Evolutionary conservation across 2,888 invertebrate species (phyloP).

Genomic region (Pyrrhosoma nymphula): DNA sequence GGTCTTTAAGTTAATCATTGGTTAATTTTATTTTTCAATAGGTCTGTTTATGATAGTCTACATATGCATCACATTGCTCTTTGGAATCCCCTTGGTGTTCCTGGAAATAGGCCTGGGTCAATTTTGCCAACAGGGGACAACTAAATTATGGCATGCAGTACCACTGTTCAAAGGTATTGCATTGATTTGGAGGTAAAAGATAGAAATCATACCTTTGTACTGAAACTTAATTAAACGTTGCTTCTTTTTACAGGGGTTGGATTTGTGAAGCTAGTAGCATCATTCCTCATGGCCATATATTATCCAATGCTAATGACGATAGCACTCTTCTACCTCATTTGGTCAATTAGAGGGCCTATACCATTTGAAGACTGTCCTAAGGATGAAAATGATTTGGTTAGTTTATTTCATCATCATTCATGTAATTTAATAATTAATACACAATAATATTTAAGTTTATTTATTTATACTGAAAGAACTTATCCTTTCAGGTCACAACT

Average conservation of each 20-base stretch:
- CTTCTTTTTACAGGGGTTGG: conserved; percentile 80
- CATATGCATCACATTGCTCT: conserved; percentile 78
- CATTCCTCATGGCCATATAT: conserved; percentile 80
- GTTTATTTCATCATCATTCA: neutral
- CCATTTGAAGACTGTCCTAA: conserved; percentile 80
- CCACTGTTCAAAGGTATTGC: conserved; percentile 83
- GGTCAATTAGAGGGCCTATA: conserved; percentile 80
- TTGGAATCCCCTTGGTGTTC: conserved; percentile 82
- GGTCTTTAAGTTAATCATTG: no score
- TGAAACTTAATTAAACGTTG: conserved; percentile 73
- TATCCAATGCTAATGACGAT: conserved; percentile 82
- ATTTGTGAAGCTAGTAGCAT: conserved; percentile 81
- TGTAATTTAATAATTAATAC: neutral
- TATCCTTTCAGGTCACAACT: neutral
- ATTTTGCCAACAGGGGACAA: conserved; percentile 83
- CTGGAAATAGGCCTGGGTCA: conserved; percentile 84
- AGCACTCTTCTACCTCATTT: conserved; percentile 80
- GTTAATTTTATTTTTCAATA: conserved; percentile 68
- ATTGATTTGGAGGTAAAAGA: neutral
- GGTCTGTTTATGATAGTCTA: conserved; percentile 80
- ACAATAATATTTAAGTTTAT: neutral
- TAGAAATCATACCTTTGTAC: neutral
- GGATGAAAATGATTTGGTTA: neutral
- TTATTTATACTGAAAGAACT: neutral
- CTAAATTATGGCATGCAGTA: conserved; percentile 84